A percentile compares a stretch with the other conserved stretches of the same genome.
phyloP scores from a whole-genome alignment of 2,113 vertebrate species.

The Atrichornis clamosus region DNA sequence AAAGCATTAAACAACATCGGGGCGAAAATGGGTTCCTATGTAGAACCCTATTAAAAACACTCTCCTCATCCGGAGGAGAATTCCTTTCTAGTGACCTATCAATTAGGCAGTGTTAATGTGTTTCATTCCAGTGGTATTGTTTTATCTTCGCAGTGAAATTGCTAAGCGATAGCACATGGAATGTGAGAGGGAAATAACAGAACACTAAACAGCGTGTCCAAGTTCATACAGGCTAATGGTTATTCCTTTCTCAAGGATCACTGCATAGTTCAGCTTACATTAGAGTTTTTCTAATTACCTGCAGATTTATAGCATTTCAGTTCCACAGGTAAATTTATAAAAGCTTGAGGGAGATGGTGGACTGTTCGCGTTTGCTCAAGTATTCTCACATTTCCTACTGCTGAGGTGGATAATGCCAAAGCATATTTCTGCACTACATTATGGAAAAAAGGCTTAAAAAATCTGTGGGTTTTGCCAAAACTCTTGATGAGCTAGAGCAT shows the following conservation, averaged over 20 bases:
- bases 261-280: not conserved
- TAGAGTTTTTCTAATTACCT: not conserved
- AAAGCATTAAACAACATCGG: not conserved
- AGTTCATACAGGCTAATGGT: not conserved
- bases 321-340: not conserved
- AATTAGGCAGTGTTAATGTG: not conserved
- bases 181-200: not conserved
- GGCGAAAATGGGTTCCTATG: not conserved
- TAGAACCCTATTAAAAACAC: not conserved
- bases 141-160: not conserved
- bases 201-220: rapidly evolving
- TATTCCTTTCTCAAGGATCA: not conserved
- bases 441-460: not conserved
- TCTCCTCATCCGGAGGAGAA: not conserved
- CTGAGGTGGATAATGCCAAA: not conserved
- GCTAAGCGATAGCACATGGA: not conserved
- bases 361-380: not conserved
- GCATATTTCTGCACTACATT: not conserved
- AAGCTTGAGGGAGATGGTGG: not conserved
- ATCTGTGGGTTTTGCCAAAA: not conserved
- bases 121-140: not conserved
- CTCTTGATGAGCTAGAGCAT: not conserved
- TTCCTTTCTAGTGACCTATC: not conserved
- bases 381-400: not conserved
- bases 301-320: not conserved